Percentiles rank a stretch among this genome's conserved stretches.
phyloP scores from a whole-genome alignment of 2,888 invertebrate species.

The Agrilus biguttatus region DNA sequence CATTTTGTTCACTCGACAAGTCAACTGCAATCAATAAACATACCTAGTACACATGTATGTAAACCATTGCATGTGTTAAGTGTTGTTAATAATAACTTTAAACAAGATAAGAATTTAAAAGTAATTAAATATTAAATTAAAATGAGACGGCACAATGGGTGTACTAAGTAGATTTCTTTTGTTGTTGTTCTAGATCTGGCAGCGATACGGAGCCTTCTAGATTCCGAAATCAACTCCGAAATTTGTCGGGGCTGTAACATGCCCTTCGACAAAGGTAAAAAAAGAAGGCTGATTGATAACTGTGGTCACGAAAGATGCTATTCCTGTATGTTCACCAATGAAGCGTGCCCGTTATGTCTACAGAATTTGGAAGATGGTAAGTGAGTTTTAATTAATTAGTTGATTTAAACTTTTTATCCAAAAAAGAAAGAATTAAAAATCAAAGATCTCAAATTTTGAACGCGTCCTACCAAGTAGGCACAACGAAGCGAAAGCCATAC shows the following conservation, averaged over 20 bases:
- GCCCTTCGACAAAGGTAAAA: slow-evolving; percentile 94
- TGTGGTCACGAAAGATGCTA: slow-evolving; percentile 94
- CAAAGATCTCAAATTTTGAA: too few species aligned
- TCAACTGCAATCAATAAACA: too few species aligned
- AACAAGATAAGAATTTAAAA: too few species aligned
- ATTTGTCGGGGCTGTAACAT: slow-evolving; percentile 75
- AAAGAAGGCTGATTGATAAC: slow-evolving; percentile 85
- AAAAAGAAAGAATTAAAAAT: too few species aligned
- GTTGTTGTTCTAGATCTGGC: slow-evolving; percentile 56
- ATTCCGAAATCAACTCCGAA: slow-evolving; percentile 50
- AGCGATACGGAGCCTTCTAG: slow-evolving; percentile 65
- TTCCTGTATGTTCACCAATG: slow-evolving; percentile 86
- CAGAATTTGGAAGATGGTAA: slow-evolving; percentile 18
- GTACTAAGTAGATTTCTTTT: background rate
- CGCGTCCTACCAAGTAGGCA: too few species aligned
- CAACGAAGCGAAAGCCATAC: too few species aligned
- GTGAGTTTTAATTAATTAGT: background rate
- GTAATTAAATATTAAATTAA: background rate
- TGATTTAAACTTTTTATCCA: too few species aligned
- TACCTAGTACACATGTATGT: too few species aligned
- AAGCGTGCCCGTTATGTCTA: slow-evolving; percentile 73
- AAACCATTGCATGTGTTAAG: too few species aligned
- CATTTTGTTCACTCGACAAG: too few species aligned
- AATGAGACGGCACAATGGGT: background rate
- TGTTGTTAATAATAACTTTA: too few species aligned